Evolutionary conservation across 2,113 vertebrate species (phyloP).

Genomic region (Actenoides lindsayi): DNA sequence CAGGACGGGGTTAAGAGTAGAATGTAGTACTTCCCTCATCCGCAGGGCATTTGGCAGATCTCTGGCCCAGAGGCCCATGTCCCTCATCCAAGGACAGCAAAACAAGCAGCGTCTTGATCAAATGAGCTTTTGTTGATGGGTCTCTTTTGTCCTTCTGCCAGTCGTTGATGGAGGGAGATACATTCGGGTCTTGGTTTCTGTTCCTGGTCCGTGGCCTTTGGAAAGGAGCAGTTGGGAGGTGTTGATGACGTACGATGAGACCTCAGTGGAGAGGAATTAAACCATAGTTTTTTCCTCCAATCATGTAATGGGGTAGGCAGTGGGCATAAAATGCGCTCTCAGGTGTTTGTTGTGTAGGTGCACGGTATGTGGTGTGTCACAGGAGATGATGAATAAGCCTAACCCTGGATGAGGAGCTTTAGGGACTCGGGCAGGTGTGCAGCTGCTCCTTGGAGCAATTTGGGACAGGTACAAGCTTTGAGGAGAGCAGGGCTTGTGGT

Average conservation of each 20-base stretch:
- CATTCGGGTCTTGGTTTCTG: background rate
- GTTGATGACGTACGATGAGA: background rate
- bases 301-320: background rate
- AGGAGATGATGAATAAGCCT: background rate
- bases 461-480: background rate
- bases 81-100: accelerated
- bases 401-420: background rate
- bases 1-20: accelerated
- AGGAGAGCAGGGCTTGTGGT: accelerated
- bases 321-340: accelerated
- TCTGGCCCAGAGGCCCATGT: background rate
- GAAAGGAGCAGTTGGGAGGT: background rate
- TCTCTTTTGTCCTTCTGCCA: background rate
- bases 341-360: background rate
- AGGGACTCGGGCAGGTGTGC: background rate
- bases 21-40: accelerated
- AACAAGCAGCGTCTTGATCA: background rate
- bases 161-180: background rate
- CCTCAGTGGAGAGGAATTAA: background rate
- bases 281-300: accelerated
- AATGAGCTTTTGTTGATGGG: background rate
- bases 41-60: background rate
- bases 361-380: accelerated
- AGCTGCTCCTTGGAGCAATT: accelerated
- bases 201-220: background rate